A percentile compares a stretch with the other conserved stretches of the same genome.
Evolutionary conservation across 37 sponge, comb jelly and placozoan species (phyloP).

Genomic region (Ephydatia muelleri): DNA sequence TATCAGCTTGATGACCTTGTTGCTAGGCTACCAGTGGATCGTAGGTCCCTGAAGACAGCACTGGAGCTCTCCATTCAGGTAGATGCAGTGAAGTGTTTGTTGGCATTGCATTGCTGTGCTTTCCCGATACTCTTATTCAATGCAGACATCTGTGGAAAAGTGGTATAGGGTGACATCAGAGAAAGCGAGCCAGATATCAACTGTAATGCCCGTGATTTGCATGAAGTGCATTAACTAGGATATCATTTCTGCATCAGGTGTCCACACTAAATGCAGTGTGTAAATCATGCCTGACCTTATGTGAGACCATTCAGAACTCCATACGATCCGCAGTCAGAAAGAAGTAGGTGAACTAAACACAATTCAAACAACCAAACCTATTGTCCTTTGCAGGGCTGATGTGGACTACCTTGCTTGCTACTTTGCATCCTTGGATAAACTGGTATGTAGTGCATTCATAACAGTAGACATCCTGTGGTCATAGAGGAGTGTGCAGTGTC

Average conservation of each 20-base stretch:
- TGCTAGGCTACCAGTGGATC: not conserved
- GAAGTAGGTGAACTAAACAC: not conserved
- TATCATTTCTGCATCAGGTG: not conserved
- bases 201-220: no score
- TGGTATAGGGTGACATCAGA: no score
- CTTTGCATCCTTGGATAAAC: constrained; percentile 32
- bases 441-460: constrained; percentile 14
- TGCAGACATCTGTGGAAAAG: no score
- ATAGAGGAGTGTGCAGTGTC: no score
- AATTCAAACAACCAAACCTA: not conserved
- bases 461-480: not conserved
- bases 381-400: constrained; percentile 9
- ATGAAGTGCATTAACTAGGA: no score
- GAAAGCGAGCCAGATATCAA: no score
- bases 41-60: not conserved
- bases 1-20: not conserved
- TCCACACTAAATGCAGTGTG: not conserved
- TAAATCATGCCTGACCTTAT: not conserved
- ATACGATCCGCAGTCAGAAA: not conserved
- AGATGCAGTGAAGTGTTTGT: not conserved
- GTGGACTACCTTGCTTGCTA: constrained; percentile 45
- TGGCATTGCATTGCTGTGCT: no score
- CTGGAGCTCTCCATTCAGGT: not conserved
- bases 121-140: no score
- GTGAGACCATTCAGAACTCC: not conserved